Base-by-base conservation (phyloP, 1,140 invertebrate genomes). In the Maconellicoccus hirsutus region DNA sequence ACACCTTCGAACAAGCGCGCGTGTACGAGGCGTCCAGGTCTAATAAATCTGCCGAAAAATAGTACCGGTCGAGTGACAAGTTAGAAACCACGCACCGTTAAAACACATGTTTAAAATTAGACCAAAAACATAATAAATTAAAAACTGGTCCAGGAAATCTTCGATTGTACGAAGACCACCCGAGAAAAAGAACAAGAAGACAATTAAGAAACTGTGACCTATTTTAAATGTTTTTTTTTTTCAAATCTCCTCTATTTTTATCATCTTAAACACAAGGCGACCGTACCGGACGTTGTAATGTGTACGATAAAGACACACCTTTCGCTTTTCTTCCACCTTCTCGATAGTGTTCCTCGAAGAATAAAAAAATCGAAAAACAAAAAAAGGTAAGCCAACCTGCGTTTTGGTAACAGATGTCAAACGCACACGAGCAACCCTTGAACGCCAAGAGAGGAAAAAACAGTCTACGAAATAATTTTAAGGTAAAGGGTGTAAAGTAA, bases 351-450 rank as follows among this genome's bases (percentile, higher is more conserved):
- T n/a, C n/a, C n/a, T n/a, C n/a, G n/a, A n/a, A n/a, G 29, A 33
- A 12, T 3, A 33, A 33, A 33, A 33, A 33, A 33, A 33, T 33
- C 29, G 29, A 33, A 33, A 33, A 33, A 33, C 29, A 33, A 33
- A 33, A 33, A 33, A 33, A 52, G 42, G 42, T 16, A 52, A 52
- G 29, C 29, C 29, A 33, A 52, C 42, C 42, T 52, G 42, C 42
- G 42, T 52, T 33, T 52, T 16, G 42, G 42, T 52, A 52, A 52
- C 42, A 52, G 42, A 52, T 52, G 42, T 52, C 42, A 52, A 52
- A 52, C 42, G 42, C 42, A 52, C 42, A 52, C 42, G 42, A 52
- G 42, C 42, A 52, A 52, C 42, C 42, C 42, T 52, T 52, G 42
- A 52, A 52, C 10, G 10, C 10, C 10, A 33, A 33, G n/a, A 52